Base-by-base conservation (phyloP, 2,113 vertebrate species). In the Cichladusa arquata region DNA sequence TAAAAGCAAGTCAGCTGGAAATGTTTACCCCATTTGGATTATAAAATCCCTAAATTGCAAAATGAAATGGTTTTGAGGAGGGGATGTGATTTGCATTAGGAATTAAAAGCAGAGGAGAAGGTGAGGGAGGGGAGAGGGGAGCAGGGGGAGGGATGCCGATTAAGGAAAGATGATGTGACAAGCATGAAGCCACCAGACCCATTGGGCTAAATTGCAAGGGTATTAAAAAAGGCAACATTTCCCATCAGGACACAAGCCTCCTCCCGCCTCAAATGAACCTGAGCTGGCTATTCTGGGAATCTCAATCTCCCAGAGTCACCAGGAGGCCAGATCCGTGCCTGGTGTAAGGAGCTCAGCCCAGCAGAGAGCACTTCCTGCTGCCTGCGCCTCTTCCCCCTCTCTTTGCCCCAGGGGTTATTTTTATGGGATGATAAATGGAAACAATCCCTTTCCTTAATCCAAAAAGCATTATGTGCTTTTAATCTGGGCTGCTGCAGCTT, bases 1-100 rank as follows among this genome's bases (percentile, higher is more conserved):
- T 76, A 47, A 89, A 77, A 94, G 66, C 66, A 77, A 90, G 14
- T 85, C 82, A 78, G 51, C 47, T 2, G 8, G 90, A 90, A 92
- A 77, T 53, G 60, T 90, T 95, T 86, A 38, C 81, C 36, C 44
- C 56, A 56, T 53, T 51, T 36, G 62, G 81, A 85, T 93, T 82
- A 93, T 74, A 36, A 93, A 92, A 82, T 38, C 88, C 40, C 79
- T 69, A 29, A 64, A 18, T 95, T 90, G 72, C 28, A 40, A 92
- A 95, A 92, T 87, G 81, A 95, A 95, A 95, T 94, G 79, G 88
- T 65, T 97, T 94, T 4, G 33, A 69, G 79, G 67, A 70, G 45
- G 72, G 69, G 81, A 70, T 95, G 81, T 61, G 90, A 91, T 95
- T 92, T 96, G 85, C 91, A 96, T 97, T 92, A 90, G 93, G 84